Evolutionary conservation across 2,797 vertebrate species (phyloP).

Genomic region (Eidolon dupreanum): DNA sequence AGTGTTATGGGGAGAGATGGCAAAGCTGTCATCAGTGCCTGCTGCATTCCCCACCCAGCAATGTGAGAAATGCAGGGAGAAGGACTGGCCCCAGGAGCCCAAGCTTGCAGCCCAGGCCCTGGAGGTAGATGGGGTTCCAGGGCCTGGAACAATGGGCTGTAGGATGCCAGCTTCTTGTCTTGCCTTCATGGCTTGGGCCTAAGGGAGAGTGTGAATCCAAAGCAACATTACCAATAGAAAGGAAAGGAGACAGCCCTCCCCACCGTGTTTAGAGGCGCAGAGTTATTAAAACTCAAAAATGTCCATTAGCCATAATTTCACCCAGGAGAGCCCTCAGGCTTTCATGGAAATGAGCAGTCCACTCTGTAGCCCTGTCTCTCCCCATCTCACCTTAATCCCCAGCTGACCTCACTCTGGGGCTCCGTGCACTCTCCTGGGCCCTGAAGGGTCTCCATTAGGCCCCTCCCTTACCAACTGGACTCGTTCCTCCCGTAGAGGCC

Average conservation of each 20-base stretch:
- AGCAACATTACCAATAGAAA: neutral
- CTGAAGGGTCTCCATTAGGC: neutral
- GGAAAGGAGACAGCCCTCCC: neutral
- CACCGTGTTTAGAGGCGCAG: neutral
- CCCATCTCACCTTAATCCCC: neutral
- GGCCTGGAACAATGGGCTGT: rapidly evolving
- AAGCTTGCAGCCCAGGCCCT: neutral
- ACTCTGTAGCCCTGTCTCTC: neutral
- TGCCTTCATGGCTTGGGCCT: neutral
- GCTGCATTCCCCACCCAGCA: neutral
- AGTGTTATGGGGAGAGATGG: neutral
- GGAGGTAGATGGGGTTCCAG: neutral
- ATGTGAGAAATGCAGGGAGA: neutral
- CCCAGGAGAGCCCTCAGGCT: neutral
- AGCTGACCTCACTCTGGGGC: rapidly evolving
- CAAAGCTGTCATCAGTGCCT: neutral
- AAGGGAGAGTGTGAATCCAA: neutral
- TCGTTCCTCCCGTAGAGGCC: neutral
- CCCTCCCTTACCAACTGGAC: neutral
- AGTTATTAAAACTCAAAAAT: neutral
- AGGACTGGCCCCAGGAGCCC: neutral
- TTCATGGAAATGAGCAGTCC: neutral
- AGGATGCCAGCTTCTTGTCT: neutral
- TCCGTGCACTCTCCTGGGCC: neutral
- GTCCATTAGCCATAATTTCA: neutral